Evolutionary conservation across 2,888 invertebrate genomes (phyloP).

Genomic region (Emmelina monodactyla): DNA sequence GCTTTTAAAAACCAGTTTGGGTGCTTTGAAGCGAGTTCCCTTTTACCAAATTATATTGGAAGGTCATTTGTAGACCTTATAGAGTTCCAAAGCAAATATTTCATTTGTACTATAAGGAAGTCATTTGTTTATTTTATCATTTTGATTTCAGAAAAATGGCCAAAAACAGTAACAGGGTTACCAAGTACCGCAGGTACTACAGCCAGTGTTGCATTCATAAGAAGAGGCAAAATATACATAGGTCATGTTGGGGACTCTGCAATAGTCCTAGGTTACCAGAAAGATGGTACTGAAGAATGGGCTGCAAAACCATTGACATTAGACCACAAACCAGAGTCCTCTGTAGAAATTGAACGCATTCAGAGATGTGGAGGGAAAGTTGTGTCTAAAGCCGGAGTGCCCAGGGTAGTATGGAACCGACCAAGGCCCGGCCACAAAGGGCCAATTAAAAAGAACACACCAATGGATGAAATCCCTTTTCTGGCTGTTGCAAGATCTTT

Average conservation of each 20-base stretch:
- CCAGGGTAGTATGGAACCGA: constrained; percentile 96
- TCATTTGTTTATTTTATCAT: background rate
- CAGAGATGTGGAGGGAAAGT: constrained; percentile 81
- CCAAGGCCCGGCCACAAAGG: constrained; percentile 82
- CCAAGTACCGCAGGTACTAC: constrained; percentile 98
- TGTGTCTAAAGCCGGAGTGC: constrained; percentile 81
- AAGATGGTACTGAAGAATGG: constrained; percentile 76
- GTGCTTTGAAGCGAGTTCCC: constrained; percentile 33
- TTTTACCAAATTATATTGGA: constrained; percentile 24
- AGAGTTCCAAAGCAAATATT: too few species aligned
- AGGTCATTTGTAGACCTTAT: background rate
- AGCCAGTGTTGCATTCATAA: constrained; percentile 94
- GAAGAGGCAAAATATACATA: constrained; percentile 92
- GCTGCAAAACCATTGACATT: constrained; percentile 81
- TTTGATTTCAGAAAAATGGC: constrained; percentile 84
- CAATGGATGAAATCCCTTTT: constrained; percentile 93
- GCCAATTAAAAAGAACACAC: constrained; percentile 88
- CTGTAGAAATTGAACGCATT: constrained; percentile 84
- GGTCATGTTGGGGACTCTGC: constrained; percentile 99
- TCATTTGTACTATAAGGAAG: background rate
- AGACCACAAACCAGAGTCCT: constrained; percentile 95
- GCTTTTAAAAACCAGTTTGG: constrained; percentile 51
- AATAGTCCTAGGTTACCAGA: constrained; percentile 86
- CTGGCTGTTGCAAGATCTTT: constrained; percentile 95
- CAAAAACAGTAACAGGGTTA: constrained; percentile 92